These are phyloP conservation scores for Hippopotamyrus pictus DNA, from an alignment of 2,797 vertebrate species.

Conservation along the genomic window DNA sequence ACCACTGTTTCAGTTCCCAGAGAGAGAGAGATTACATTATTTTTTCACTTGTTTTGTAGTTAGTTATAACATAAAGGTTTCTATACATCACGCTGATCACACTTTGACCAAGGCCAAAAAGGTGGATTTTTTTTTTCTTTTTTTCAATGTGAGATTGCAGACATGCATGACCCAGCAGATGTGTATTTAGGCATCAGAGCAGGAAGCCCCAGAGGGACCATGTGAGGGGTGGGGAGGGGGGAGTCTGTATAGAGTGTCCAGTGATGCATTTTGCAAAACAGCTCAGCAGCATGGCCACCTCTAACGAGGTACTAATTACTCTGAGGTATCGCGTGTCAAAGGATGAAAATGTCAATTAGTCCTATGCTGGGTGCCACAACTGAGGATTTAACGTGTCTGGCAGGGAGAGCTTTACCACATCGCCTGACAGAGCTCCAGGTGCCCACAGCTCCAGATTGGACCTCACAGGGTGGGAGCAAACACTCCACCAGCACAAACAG, in stretches of 20 bases:
- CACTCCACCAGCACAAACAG: neutral
- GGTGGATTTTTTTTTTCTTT: neutral
- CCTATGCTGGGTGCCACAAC: neutral
- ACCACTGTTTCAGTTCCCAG: neutral
- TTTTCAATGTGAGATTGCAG: neutral
- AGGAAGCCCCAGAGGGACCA: neutral
- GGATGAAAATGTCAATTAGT: slow-evolving; percentile 2
- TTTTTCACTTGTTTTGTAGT: neutral
- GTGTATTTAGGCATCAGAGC: neutral
- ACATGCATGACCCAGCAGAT: neutral
- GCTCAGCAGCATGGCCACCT: neutral
- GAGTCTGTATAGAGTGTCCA: neutral
- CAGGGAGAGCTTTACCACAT: neutral
- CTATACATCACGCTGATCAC: neutral
- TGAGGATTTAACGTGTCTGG: neutral
- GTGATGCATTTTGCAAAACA: neutral
- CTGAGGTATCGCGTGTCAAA: neutral
- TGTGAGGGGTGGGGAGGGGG: neutral
- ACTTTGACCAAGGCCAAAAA: neutral
- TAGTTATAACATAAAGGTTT: neutral
- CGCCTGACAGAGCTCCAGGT: neutral
- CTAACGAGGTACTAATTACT: neutral
- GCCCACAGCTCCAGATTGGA: neutral
- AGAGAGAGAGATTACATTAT: neutral
- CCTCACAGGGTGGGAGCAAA: neutral